Evolutionary conservation across 1,140 invertebrate species (phyloP).

Genomic region (Habropoda laboriosa): DNA sequence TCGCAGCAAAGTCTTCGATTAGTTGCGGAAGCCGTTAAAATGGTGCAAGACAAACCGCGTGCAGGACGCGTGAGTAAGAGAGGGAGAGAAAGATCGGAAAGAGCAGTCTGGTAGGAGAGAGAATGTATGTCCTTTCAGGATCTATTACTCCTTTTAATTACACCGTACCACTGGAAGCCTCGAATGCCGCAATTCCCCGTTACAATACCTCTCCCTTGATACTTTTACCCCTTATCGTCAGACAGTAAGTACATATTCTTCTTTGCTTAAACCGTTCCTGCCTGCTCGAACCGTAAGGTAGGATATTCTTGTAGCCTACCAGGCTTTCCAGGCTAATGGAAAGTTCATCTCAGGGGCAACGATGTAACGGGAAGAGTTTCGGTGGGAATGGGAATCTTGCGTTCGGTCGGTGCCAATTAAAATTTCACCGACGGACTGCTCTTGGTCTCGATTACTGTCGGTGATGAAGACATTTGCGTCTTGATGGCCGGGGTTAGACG

Average conservation of each 20-base stretch:
- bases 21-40: not conserved
- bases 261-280: conserved; percentile 7
- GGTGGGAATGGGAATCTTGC: conserved; percentile 1
- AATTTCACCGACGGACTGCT: conserved; percentile 21
- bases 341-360: conserved; percentile 20
- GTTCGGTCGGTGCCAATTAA: conserved; percentile 33
- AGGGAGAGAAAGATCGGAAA: not conserved
- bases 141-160: conserved; percentile 25
- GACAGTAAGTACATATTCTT: conserved; percentile 31
- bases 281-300: not conserved
- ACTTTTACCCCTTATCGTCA: conserved; percentile 24
- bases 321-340: conserved; percentile 18
- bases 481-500: conserved; percentile 1
- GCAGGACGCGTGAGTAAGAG: too few relatives aligned
- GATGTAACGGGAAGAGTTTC: conserved; percentile 28
- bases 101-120: not conserved
- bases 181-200: not conserved
- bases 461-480: conserved; percentile 15
- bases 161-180: not conserved
- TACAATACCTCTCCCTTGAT: not conserved
- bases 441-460: not conserved
- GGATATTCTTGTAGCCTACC: not conserved
- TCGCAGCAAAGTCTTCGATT: too few relatives aligned
- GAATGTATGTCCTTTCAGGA: conserved; percentile 6
- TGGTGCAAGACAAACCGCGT: not conserved